Base-by-base conservation (phyloP, 2,888 invertebrate species). In the Cosmorhoe ocellata region DNA sequence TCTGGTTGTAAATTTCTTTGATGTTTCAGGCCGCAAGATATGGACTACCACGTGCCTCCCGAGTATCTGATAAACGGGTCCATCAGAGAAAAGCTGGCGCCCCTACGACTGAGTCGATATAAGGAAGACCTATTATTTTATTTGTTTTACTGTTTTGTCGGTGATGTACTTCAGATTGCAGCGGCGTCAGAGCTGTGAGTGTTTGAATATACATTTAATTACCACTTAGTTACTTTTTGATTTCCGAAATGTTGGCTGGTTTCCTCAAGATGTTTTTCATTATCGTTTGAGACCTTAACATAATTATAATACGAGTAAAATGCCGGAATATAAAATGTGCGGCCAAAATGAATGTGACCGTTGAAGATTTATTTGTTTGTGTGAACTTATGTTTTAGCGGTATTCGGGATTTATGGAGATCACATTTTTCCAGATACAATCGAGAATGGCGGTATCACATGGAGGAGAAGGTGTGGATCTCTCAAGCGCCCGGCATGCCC, bases 371-470 rank as follows among this genome's bases (percentile, higher is more conserved):
- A n/a, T n/a, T n/a, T n/a, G n/a, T n/a, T n/a, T n/a, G n/a, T n/a
- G n/a, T n/a, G n/a, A n/a, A n/a, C n/a, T n/a, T n/a, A n/a, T n/a
- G n/a, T n/a, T n/a, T n/a, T n/a, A n/a, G n/a, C 18, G 18, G 18
- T 3, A 3, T 2, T 18, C 18, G 18, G 18, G 18, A 18, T 18
- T 18, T 18, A 18, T 18, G 18, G 3, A 18, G 18, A 9, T 31
- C 9, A 12, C 10, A 10, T 26, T 7, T 42, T 65, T 69, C 11
- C 79, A 99, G 99, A 87, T 99, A 99, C 90, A 97, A 94, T 89
- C 94, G 99, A 79, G 99, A 99, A 81, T 99, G 99, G 99, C 94
- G 99, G 91, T 99, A 98, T 92, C 99, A 99, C 90, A 99, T 96
- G 92, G 98, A 98, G 83, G 99, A 99, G 84, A 97, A 98, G 87